Evolutionary conservation across 2,888 invertebrate species (phyloP).

Genomic region (Euzophera pinguis): DNA sequence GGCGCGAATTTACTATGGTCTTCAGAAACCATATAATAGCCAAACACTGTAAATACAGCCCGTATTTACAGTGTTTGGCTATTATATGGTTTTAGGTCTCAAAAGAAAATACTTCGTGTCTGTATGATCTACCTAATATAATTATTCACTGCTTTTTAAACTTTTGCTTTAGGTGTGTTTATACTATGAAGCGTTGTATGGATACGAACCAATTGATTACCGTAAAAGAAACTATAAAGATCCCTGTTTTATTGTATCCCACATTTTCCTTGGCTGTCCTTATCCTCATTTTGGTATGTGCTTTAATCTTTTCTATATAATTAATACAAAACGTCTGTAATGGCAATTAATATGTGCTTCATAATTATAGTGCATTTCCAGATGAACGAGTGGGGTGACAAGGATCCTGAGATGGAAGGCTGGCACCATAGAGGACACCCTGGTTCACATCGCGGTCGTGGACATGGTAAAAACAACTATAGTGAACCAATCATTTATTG

Average conservation of each 20-base stretch:
- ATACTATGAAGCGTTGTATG: conserved; percentile 55
- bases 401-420: conserved; percentile 67
- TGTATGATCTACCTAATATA: neutral
- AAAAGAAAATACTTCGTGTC: too few species aligned
- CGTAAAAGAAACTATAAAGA: conserved; percentile 53
- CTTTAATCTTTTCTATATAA: conserved; percentile 16
- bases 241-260: conserved; percentile 70
- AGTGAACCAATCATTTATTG: too few species aligned
- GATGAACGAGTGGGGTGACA: conserved; percentile 77
- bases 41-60: too few species aligned
- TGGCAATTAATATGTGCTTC: conserved; percentile 12
- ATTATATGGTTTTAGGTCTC: too few species aligned
- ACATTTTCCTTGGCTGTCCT: conserved; percentile 75
- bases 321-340: too few species aligned
- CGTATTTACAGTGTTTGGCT: too few species aligned
- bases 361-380: conserved; percentile 30
- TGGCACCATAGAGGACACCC: conserved; percentile 73
- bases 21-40: too few species aligned
- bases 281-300: conserved; percentile 71
- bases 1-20: too few species aligned
- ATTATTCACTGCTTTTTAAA: conserved; percentile 23
- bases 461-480: conserved; percentile 46
- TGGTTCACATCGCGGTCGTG: conserved; percentile 70
- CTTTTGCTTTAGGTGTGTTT: conserved; percentile 60
- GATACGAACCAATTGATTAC: conserved; percentile 69